Evolutionary conservation across 2,797 vertebrate genomes (phyloP).

Genomic region (Prunella strophiata): DNA sequence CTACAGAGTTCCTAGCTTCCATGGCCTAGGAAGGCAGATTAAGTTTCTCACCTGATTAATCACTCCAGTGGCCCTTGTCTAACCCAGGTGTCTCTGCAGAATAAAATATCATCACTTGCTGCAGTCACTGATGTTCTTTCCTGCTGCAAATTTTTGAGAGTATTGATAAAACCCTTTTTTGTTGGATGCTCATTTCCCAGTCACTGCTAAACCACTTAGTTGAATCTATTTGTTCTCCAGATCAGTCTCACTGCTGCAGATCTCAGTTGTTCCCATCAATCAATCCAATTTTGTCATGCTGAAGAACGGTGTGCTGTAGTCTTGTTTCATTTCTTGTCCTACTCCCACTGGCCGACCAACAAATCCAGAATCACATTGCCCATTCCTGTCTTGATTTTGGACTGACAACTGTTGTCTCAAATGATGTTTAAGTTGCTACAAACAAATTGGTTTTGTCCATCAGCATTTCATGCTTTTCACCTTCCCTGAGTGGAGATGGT

Average conservation of each 20-base stretch:
- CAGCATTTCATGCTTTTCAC: neutral
- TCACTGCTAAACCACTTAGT: neutral
- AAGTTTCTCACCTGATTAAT: constrained; percentile 47
- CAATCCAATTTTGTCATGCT: neutral
- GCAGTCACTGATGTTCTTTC: neutral
- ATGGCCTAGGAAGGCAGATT: neutral
- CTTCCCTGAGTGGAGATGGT: neutral
- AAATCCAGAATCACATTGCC: neutral
- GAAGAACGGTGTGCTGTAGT: neutral
- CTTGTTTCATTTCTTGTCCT: neutral
- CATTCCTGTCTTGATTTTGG: neutral
- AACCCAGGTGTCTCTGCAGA: neutral
- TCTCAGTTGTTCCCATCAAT: neutral
- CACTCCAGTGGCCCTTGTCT: neutral
- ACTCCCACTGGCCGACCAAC: neutral
- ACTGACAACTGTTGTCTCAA: neutral
- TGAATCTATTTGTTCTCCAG: neutral
- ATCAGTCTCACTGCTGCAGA: neutral
- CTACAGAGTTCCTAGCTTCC: neutral
- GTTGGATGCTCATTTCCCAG: neutral
- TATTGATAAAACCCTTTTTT: neutral
- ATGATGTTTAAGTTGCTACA: neutral
- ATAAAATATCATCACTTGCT: neutral
- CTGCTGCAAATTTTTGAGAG: neutral
- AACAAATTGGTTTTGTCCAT: accelerated